Evolutionary conservation across 2,113 vertebrate genomes (phyloP), one percentile per base, ranked within the genome.

Genomic region (Anthoscopus minutus): DNA sequence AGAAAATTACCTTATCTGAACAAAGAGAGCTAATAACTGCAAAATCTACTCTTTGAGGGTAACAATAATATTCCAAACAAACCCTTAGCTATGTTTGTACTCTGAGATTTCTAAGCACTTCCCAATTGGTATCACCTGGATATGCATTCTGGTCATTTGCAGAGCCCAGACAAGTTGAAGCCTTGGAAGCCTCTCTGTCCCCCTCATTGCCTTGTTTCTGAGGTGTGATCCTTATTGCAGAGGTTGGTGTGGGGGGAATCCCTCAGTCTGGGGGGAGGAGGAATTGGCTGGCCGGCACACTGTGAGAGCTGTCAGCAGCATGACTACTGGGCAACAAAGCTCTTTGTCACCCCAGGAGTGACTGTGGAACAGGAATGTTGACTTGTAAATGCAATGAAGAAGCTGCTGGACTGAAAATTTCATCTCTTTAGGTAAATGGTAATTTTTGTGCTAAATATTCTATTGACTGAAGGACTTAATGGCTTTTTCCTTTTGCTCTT

Each of bases 321-420:
- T 7, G 35, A 13, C 33, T 74, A 5, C 8, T 0, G 2, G 28
- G 14, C 7, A 51, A 21, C 22, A 57, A 84, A 45, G 33, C 1
- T 25, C 44, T 78, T 44, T 35, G 35, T 15, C 35, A 27, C 24
- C 8, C 10, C 31, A 38, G 8, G 16, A 37, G 21, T 47, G 44
- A 40, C 14, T 7, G 2, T 9, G 13, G 30, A 48, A 61, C 1
- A 51, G 5, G 22, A 19, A 31, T 25, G 1, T 14, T 21, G 25
- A 9, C 14, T 38, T 47, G 2, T 25, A 70, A 62, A 7, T 6
- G 5, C 21, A 38, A 4, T 12, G 11, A 79, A 13, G 12, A 60
- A 92, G 20, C 5, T 82, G 47, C 14, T 38, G 11, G 20, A 31
- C 38, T 62, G n/a, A 45, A 71, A 81, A 81, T n/a, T 67, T 76